Evolutionary conservation across 2,797 vertebrate genomes (phyloP).

Genomic region (Graptemys geographica): DNA sequence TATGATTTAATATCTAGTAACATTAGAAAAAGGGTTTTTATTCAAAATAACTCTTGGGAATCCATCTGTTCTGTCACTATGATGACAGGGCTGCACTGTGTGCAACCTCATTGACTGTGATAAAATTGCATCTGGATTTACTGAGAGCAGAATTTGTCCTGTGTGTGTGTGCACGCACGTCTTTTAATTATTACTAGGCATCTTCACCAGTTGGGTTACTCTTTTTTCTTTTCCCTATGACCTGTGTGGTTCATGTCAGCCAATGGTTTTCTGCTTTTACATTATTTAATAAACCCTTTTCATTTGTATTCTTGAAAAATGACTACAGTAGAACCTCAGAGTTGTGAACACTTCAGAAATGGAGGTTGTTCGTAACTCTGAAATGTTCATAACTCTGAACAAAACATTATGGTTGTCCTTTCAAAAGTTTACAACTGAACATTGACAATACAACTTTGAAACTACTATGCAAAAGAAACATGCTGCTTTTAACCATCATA

Average conservation of each 20-base stretch:
- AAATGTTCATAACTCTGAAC: too few relatives aligned
- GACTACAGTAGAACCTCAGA: not conserved
- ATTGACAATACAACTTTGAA: too few relatives aligned
- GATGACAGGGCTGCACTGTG: not conserved
- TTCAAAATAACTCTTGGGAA: not conserved
- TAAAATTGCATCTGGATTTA: not conserved
- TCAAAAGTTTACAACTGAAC: too few relatives aligned
- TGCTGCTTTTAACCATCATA: too few relatives aligned
- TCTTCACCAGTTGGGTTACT: not conserved
- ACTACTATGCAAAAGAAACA: too few relatives aligned
- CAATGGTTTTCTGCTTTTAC: accelerated
- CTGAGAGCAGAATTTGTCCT: not conserved
- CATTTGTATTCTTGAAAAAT: not conserved
- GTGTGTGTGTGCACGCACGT: not conserved
- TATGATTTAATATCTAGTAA: not conserved
- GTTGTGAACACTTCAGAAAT: accelerated
- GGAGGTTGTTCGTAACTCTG: too few relatives aligned
- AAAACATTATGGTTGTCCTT: too few relatives aligned
- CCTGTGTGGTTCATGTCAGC: not conserved
- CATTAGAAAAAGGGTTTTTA: not conserved
- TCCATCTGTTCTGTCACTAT: too few relatives aligned
- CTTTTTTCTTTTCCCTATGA: not conserved
- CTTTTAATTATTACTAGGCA: not conserved
- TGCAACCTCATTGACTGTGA: accelerated
- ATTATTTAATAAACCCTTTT: not conserved